Base-by-base conservation (phyloP, 2,113 vertebrate genomes). In the Sinosuthora webbiana region DNA sequence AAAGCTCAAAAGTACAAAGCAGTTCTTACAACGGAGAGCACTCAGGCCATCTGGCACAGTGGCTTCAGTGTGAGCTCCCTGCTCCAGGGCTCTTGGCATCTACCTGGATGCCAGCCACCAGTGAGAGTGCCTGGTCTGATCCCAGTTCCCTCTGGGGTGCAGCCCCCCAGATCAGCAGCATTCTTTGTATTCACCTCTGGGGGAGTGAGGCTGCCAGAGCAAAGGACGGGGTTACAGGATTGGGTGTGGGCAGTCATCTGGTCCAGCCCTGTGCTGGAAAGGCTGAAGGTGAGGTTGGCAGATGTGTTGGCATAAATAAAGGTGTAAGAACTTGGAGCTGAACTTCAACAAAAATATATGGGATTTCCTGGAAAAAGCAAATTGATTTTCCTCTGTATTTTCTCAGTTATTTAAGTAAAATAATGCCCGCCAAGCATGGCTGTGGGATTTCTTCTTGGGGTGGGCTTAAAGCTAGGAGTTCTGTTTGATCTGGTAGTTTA, bases 1-100 rank as follows among this genome's bases (percentile, higher is more conserved):
- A 94, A 94, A 95, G 75, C 89, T 89, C 90, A 93, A 93, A 93
- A 90, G 78, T 79, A 95, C 90, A 95, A 93, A 97, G 93, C 80
- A 67, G 86, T 75, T 90, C 92, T 96, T 64, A 77, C 56, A 96
- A 75, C 56, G 2, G 23, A 67, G 94, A 68, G 90, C 92, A 71
- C 78, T 41, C 69, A 83, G 87, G 82, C 93, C 94, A 96, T 85
- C 94, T 97, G 95, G 95, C 87, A 76, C 8, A 35, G 73, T 35
- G 88, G 86, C 68, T 93, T 35, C 78, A 59, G 67, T 41, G 76
- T 59, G 57, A 2, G 4, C 65, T 79, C 75, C 74, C 76, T 71
- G 86, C 87, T 91, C 44, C 68, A 28, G 57, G 55, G 52, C 39
- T 73, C 37, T 71, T 90, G 87, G 76, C 77, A 85, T 8, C 30